Percentiles rank a stretch among this genome's conserved stretches.
phyloP scores from a whole-genome alignment of 64 coral and sea anemone genomes.

The Stichodactyla mertensii region DNA sequence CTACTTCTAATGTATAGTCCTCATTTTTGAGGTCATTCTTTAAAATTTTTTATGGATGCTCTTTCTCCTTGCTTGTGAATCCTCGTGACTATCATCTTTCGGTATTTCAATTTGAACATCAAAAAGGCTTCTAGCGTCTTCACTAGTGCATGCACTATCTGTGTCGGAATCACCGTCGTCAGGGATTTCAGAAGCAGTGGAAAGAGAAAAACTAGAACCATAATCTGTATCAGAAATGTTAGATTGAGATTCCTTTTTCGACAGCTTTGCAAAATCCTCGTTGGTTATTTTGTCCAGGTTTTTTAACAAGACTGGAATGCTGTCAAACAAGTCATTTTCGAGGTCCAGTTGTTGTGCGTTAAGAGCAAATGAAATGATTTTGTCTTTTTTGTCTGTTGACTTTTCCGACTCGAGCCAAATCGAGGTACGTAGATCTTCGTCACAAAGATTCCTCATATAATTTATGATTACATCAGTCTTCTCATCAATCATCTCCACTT shows the following conservation, averaged over 20 bases:
- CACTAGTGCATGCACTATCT: background rate
- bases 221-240: background rate
- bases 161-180: background rate
- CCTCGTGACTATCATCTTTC: background rate
- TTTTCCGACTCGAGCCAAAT: conserved; percentile 63
- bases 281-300: background rate
- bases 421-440: conserved; percentile 65
- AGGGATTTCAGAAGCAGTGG: background rate
- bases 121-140: background rate
- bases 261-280: background rate
- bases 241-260: background rate
- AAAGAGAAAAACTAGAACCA: background rate
- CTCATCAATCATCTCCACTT: conserved; percentile 68
- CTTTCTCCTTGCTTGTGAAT: background rate
- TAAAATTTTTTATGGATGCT: background rate
- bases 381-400: conserved; percentile 48
- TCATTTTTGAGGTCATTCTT: no score
- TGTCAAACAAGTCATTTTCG: conserved; percentile 58
- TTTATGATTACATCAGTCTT: conserved; percentile 65
- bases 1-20: no score
- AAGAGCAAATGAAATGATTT: conserved; percentile 51
- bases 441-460: conserved; percentile 74
- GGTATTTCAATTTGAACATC: background rate
- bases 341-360: conserved; percentile 34
- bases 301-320: background rate